Evolutionary conservation across 2,113 vertebrate species (phyloP).

Genomic region (Bos indicus): DNA sequence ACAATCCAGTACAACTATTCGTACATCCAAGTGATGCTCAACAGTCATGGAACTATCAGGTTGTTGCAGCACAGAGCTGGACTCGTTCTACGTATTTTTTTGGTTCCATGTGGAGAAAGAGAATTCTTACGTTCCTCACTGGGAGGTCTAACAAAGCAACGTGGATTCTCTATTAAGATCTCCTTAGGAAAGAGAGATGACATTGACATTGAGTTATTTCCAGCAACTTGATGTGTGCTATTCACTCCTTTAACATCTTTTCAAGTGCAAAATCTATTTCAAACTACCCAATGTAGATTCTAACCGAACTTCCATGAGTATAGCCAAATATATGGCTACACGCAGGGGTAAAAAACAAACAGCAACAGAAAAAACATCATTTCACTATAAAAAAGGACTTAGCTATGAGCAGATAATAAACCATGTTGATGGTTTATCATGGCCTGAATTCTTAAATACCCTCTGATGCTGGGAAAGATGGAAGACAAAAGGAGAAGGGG

Average conservation of each 20-base stretch:
- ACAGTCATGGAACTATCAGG: neutral
- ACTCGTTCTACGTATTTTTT: neutral
- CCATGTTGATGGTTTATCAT: neutral
- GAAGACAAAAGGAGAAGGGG: neutral
- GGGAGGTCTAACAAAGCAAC: neutral
- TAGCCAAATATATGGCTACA: neutral
- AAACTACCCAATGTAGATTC: neutral
- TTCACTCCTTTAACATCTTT: neutral
- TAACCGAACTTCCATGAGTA: neutral
- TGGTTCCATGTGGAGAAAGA: neutral
- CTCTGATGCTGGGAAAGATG: neutral
- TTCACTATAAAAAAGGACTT: neutral
- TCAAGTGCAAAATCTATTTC: neutral
- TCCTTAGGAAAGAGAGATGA: slow-evolving; percentile 1
- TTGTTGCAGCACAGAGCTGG: neutral
- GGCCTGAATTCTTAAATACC: neutral
- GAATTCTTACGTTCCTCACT: neutral
- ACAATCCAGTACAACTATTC: neutral
- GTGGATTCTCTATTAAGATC: neutral
- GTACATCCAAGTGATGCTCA: neutral
- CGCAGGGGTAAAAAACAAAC: neutral
- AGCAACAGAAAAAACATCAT: neutral
- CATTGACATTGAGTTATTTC: neutral
- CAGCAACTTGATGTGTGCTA: neutral
- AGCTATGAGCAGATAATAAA: neutral